A percentile compares a stretch with the other conserved stretches of the same genome.
These are phyloP conservation scores for Cichladusa arquata DNA, from an alignment of 2,113 vertebrate genomes.

Conservation along the genomic window DNA sequence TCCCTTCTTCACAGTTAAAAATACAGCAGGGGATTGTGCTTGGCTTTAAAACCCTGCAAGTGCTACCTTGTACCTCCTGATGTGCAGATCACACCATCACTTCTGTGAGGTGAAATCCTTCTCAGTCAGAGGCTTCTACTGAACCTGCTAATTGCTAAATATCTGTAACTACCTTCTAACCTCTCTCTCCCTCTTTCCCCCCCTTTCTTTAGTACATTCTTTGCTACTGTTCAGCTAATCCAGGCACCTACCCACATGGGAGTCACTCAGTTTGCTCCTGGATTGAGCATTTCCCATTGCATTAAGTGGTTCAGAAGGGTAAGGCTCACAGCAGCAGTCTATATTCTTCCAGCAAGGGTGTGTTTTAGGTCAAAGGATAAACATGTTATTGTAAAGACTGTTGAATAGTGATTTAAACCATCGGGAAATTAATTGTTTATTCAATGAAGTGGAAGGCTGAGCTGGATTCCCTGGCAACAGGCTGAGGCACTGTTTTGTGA, in stretches of 20 bases:
- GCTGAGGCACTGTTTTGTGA: accelerated
- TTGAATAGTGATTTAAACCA: neutral
- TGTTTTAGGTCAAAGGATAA: neutral
- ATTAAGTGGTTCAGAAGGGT: neutral
- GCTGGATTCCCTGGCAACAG: neutral
- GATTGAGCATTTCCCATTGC: neutral
- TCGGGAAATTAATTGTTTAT: neutral
- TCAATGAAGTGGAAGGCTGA: neutral
- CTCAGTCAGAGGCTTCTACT: neutral
- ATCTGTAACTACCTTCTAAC: neutral
- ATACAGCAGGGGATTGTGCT: neutral
- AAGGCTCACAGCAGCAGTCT: neutral
- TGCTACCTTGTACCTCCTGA: neutral
- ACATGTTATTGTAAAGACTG: neutral
- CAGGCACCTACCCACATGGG: neutral
- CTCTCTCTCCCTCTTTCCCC: neutral
- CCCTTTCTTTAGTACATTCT: neutral
- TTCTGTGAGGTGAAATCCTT: neutral
- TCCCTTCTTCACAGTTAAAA: neutral
- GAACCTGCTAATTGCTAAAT: neutral
- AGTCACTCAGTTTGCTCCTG: neutral
- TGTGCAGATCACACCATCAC: neutral
- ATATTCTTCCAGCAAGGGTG: neutral
- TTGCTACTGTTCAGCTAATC: neutral
- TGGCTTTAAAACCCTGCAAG: neutral